These are phyloP conservation scores for Pristionchus mayeri DNA, from an alignment of 2,888 invertebrate genomes.

Conservation along the genomic window DNA sequence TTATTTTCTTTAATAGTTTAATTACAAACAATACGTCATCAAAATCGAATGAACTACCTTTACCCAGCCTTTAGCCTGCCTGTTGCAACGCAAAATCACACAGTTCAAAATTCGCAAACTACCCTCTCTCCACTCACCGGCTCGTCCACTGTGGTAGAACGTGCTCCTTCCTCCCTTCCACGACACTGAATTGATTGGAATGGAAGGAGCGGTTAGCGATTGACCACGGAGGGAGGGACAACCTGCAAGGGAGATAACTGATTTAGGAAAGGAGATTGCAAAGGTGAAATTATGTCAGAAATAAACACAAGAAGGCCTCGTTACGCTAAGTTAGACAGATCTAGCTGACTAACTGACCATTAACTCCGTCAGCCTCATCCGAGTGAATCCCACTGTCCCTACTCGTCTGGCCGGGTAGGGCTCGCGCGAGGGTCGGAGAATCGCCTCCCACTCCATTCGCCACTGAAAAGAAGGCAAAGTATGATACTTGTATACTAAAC, in stretches of 20 bases:
- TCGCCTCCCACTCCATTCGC: too few relatives aligned
- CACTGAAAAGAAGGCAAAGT: too few relatives aligned
- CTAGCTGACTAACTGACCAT: background rate
- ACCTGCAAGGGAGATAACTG: background rate
- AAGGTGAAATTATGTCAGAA: too few relatives aligned
- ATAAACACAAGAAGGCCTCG: too few relatives aligned
- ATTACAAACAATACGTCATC: too few relatives aligned
- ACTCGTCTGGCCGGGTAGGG: background rate
- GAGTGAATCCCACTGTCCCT: constrained; percentile 69
- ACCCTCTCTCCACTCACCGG: background rate
- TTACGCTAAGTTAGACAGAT: too few relatives aligned
- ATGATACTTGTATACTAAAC: too few relatives aligned
- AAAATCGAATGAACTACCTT: too few relatives aligned
- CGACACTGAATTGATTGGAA: constrained; percentile 58
- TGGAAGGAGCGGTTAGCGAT: constrained; percentile 59
- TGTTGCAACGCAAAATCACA: background rate
- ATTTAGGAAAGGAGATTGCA: too few relatives aligned
- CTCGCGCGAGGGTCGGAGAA: constrained; percentile 24
- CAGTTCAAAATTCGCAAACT: too few relatives aligned
- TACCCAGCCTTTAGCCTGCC: too few relatives aligned
- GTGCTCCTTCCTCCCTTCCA: constrained; percentile 58
- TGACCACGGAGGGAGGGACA: constrained; percentile 26
- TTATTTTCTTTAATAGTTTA: too few relatives aligned
- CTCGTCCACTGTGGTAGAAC: constrained; percentile 21
- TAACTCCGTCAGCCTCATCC: constrained; percentile 65